Base-by-base conservation (phyloP, 2,888 invertebrate genomes). In the Aquatica leii region DNA sequence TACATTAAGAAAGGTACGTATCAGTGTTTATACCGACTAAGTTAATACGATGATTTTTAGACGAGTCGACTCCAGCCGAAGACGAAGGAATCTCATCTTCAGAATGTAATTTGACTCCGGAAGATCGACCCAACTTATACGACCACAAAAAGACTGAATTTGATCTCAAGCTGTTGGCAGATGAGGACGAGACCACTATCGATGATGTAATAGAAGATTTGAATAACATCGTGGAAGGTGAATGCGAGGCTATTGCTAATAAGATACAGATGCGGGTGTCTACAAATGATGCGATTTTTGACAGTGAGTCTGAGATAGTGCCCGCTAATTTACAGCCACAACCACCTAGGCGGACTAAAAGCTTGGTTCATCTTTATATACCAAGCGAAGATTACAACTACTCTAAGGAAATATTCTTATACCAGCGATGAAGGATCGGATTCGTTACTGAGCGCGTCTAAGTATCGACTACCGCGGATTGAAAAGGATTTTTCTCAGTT, bases 71-170 rank as follows among this genome's bases (percentile, higher is more conserved):
- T 4, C 92, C 93, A 69, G 91, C 91, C 37, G 93, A 94, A 82
- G 94, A 94, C 76, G 94, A 94, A 84, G 94, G 94, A 4, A 94
- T 94, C 70, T 93, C 93, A 74, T 93, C 93, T 6, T 93, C 93
- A 0, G 94, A 94, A 53, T 84, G 90, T 70, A 92, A 92, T 40
- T 82, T 91, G 43, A 91, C 90, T 65, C 92, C 92, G 0, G 91
- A 91, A 72, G 87, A 87, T 31, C n/a, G n/a, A n/a, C n/a, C n/a
- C n/a, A n/a, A n/a, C n/a, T n/a, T 83, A 0, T 87, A 87, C 6
- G 88, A 86, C 72, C 80, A 61, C 41, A 70, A 55, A 12, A 68
- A 57, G 31, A 24, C 71, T 66, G 62, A 68, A 62, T 67, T 60
- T 37, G 56, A 71, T 35, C 64, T 66, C 20, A 62, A 67, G 20